Conservation (phyloP, 2,888 invertebrate genomes). For the Drosophila demipolita region DNA sequence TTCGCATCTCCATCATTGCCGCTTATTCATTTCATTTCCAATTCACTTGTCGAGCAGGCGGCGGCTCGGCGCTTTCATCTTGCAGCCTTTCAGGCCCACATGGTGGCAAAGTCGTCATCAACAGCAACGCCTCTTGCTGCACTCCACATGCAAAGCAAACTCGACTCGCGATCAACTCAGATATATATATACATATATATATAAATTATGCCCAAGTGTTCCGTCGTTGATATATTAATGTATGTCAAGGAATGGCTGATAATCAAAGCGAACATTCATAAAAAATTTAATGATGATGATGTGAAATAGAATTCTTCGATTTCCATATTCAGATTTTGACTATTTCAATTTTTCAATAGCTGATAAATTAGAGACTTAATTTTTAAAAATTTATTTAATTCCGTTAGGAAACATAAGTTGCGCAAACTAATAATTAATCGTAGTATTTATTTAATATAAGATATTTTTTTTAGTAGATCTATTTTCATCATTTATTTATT, state of each 20-base stretch:
- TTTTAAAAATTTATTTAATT: not conserved
- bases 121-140: conserved; percentile 19
- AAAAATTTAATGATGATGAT: not conserved
- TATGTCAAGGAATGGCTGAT: conserved; percentile 20
- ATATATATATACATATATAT: not conserved
- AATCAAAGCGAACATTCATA: conserved; percentile 13
- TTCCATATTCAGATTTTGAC: not conserved
- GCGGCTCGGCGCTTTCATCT: conserved; percentile 72
- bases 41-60: conserved; percentile 52
- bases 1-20: conserved; percentile 34
- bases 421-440: too few relatives aligned
- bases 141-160: conserved; percentile 34
- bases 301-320: not conserved
- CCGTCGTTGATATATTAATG: conserved; percentile 10
- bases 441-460: too few relatives aligned
- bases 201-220: conserved; percentile 20
- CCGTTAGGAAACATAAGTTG: too few relatives aligned
- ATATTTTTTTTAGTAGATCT: too few relatives aligned
- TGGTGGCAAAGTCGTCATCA: conserved; percentile 52
- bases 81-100: conserved; percentile 48
- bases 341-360: not conserved
- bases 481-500: too few relatives aligned
- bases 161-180: conserved; percentile 20
- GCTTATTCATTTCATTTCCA: conserved; percentile 69
- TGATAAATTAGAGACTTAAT: too few relatives aligned